Base-by-base conservation (phyloP, 2,888 invertebrate species). In the Latheticus oryzae region DNA sequence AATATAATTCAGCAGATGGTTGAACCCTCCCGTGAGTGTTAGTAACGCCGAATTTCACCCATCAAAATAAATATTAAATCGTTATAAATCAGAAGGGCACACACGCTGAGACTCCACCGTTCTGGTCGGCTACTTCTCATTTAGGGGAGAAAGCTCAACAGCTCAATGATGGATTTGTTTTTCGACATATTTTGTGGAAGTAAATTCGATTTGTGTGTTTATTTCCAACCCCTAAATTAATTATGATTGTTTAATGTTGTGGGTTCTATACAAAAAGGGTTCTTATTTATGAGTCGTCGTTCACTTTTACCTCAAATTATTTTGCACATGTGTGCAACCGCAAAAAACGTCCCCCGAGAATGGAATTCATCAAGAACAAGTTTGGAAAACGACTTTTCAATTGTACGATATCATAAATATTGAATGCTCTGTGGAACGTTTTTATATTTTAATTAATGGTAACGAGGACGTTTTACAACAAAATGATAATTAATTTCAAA, bases 41-140 rank as follows among this genome's bases (percentile, higher is more conserved):
- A 76, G 79, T 78, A 75, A 78, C 78, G 79, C 78, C 71, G 78
- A 78, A 78, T 79, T 79, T 78, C 77, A 79, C 78, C 79, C 78
- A 78, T 79, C 79, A 79, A 79, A 79, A 79, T 79, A 79, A 79
- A 79, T 79, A 79, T 79, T 78, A 79, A 79, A 79, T 79, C 77
- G 76, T 76, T 77, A 79, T 79, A 79, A 79, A 79, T 79, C 78
- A 78, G 53, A 70, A 66, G 68, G 72, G 73, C 64, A 62, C 70
- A 63, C 62, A 47, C 58, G 17, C 30, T 28, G 40, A 40, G 52
- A 15, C 40, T 57, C 45, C 50, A 32, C n/a, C 63, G 67, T 66
- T 62, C 52, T 60, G 68, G 65, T 65, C 56, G 71, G 67, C 66
- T 70, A 68, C 70, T 70, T 68, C 69, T 65, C 67, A 66, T 64